Percentiles rank a stretch among this genome's conserved stretches.
These are phyloP conservation scores for Hoplias malabaricus DNA, from an alignment of 2,113 vertebrate species.

Conservation along the genomic window DNA sequence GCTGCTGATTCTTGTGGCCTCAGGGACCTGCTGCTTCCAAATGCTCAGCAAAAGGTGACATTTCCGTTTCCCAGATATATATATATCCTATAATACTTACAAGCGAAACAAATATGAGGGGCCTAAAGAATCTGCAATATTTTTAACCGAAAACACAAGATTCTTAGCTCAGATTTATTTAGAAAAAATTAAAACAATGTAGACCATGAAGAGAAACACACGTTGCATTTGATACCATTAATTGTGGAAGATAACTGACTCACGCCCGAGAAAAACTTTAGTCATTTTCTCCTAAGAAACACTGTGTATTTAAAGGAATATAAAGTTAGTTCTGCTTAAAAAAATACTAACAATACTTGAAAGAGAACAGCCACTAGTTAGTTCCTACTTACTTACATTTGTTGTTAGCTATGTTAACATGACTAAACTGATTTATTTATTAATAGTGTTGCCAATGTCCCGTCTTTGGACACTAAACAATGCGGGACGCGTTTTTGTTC, in stretches of 20 bases:
- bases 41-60: slow-evolving; percentile 88
- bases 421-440: neutral
- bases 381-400: neutral
- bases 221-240: no score
- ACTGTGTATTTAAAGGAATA: no score
- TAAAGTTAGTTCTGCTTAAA: no score
- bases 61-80: no score
- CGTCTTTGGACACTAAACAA: no score
- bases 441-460: no score
- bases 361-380: no score
- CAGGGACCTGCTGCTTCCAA: slow-evolving; percentile 93
- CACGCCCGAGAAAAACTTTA: no score
- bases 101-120: neutral
- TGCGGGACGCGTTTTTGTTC: no score
- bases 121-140: neutral
- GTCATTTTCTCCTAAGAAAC: no score
- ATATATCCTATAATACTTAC: neutral
- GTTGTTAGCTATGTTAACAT: neutral
- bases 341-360: no score
- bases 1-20: slow-evolving; percentile 92
- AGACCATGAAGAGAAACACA: neutral
- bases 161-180: neutral
- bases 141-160: neutral
- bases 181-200: neutral
- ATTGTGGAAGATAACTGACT: no score